Conservation (phyloP, 2,113 vertebrate species). For the Burhinus bistriatus region DNA sequence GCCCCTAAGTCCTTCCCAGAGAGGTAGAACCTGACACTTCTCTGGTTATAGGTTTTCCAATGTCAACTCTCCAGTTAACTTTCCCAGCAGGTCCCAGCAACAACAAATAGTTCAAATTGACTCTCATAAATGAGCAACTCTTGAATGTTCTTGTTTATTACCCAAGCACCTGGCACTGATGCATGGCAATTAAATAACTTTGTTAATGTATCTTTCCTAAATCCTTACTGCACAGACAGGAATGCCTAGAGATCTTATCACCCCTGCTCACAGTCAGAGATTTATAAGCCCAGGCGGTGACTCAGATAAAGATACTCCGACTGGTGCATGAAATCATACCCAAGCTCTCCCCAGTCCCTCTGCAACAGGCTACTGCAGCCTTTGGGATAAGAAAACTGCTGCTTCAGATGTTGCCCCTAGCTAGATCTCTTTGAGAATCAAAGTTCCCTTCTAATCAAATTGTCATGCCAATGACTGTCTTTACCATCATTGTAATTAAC, state of each 20-base stretch:
- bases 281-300: neutral
- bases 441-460: constrained; percentile 7
- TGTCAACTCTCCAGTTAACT: neutral
- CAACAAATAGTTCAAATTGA: neutral
- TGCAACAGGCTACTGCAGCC: neutral
- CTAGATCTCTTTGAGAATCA: neutral
- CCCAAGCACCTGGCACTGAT: neutral
- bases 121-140: neutral
- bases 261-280: neutral
- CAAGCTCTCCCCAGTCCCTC: neutral
- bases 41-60: neutral
- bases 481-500: neutral
- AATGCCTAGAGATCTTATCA: neutral
- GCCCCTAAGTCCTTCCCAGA: neutral
- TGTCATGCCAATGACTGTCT: neutral
- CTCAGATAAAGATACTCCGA: neutral
- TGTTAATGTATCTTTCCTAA: neutral
- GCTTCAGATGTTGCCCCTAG: neutral
- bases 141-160: neutral
- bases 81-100: neutral
- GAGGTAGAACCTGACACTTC: neutral
- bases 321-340: constrained; percentile 20
- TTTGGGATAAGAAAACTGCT: neutral
- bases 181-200: constrained; percentile 1
- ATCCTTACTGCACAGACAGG: neutral